Evolutionary conservation across 1,140 invertebrate species (phyloP).

Genomic region (Palaemon carinicauda): DNA sequence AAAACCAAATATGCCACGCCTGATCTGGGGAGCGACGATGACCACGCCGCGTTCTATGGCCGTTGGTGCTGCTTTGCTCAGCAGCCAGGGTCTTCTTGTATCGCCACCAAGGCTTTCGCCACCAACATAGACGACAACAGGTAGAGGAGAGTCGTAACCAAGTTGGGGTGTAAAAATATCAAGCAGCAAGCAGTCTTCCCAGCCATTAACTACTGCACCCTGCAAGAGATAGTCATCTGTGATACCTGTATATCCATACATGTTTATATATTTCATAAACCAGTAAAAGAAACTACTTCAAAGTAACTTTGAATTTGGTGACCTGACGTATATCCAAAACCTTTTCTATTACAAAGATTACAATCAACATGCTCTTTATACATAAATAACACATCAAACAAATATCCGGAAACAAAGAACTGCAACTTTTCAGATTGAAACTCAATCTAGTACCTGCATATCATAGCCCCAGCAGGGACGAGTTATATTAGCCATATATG

Average conservation of each 20-base stretch:
- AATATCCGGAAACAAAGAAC: too few relatives aligned
- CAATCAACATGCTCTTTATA: constrained; percentile 67
- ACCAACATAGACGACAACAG: constrained; percentile 83
- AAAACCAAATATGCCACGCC: constrained; percentile 80
- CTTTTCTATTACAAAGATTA: too few relatives aligned
- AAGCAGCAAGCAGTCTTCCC: constrained; percentile 82
- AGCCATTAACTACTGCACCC: constrained; percentile 66
- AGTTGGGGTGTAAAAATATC: constrained; percentile 70
- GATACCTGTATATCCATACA: not conserved
- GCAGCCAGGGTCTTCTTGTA: constrained; percentile 12
- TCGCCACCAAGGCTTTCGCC: constrained; percentile 79
- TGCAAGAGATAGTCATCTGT: not conserved
- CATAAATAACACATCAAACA: too few relatives aligned
- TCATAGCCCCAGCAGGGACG: constrained; percentile 66
- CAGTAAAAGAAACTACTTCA: too few relatives aligned
- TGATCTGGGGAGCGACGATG: constrained; percentile 83
- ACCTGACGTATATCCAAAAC: not conserved
- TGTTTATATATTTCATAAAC: not conserved
- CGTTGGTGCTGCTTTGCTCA: constrained; percentile 69
- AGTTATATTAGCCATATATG: constrained; percentile 70
- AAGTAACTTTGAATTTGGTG: too few relatives aligned
- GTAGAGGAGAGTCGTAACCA: constrained; percentile 74
- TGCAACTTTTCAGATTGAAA: too few relatives aligned
- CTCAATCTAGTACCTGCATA: constrained; percentile 74
- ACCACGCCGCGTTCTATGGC: constrained; percentile 80